phyloP scores from a whole-genome alignment of 30 jellyfish, hydroid and myxozoan species.

The Chrysaora quinquecirrha region DNA sequence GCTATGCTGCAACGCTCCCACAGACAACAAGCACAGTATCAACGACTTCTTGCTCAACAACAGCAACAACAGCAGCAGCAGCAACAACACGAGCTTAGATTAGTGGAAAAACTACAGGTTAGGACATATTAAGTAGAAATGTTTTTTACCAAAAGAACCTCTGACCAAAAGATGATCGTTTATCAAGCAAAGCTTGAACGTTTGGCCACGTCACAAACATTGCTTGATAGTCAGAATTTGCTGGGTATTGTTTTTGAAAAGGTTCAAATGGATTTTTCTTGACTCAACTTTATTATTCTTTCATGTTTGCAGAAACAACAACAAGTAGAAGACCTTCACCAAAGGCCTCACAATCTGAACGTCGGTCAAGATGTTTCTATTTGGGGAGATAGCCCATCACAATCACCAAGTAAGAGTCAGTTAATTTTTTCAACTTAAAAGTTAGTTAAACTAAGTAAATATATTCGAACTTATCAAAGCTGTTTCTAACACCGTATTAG shows the following conservation, averaged over 20 bases:
- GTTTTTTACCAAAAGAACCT: no score
- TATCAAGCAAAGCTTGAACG: no score
- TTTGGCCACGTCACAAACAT: no score
- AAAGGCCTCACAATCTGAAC: slow-evolving; percentile 73
- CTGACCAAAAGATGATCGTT: no score
- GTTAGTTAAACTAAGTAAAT: no score
- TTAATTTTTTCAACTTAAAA: no score
- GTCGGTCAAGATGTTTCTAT: slow-evolving; percentile 79
- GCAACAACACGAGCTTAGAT: slow-evolving; percentile 74
- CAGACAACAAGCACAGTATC: slow-evolving; percentile 59
- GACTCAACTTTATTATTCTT: background rate
- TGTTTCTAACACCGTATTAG: no score
- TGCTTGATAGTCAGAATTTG: no score
- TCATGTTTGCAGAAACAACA: slow-evolving; percentile 60
- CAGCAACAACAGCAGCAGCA: slow-evolving; percentile 74
- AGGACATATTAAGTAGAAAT: no score
- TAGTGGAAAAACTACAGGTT: slow-evolving; percentile 81
- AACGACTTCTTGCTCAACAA: slow-evolving; percentile 60
- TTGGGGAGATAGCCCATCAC: slow-evolving; percentile 87
- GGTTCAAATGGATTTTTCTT: background rate
- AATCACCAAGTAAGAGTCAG: slow-evolving; percentile 91
- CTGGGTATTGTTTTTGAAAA: background rate
- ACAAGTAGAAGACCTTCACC: slow-evolving; percentile 57
- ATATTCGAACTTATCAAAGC: no score
- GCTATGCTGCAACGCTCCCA: slow-evolving; percentile 66